Percentiles rank a stretch among this genome's conserved stretches.
Conservation (phyloP, 1,140 invertebrate species). For the Augochlora pura region DNA sequence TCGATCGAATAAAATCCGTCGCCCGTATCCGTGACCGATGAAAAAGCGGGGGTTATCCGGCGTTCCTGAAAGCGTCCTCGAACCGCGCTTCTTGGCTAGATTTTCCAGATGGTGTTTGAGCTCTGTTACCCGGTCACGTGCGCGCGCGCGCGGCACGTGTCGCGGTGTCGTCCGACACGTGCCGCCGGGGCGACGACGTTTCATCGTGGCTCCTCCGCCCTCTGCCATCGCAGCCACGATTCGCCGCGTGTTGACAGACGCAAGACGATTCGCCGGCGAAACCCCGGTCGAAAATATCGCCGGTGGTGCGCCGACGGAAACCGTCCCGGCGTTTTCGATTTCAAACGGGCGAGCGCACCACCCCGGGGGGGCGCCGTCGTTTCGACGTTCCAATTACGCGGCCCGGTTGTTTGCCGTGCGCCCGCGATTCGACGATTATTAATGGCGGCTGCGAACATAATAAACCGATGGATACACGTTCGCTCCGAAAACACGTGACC, state of each 20-base stretch:
- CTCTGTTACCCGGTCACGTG: constrained; percentile 61
- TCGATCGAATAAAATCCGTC: not conserved
- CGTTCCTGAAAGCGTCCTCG: constrained; percentile 19
- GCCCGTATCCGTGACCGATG: not conserved
- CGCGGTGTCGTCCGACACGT: constrained; percentile 55
- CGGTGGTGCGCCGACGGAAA: too few species aligned
- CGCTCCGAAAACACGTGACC: constrained; percentile 35
- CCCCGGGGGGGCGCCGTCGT: not conserved
- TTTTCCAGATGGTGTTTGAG: constrained; percentile 58
- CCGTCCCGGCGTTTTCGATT: constrained; percentile 29
- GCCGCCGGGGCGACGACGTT: constrained; percentile 26
- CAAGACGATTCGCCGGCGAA: constrained; percentile 13
- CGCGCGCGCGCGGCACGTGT: constrained; percentile 62
- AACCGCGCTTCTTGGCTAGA: constrained; percentile 41
- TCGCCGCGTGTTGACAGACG: constrained; percentile 53
- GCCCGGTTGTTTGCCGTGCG: constrained; percentile 5
- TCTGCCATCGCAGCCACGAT: constrained; percentile 31
- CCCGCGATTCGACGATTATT: constrained; percentile 57
- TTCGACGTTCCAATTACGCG: constrained; percentile 52
- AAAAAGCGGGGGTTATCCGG: not conserved
- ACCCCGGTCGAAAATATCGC: not conserved
- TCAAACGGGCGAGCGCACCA: constrained; percentile 21
- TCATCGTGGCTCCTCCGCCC: constrained; percentile 22
- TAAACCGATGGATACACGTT: constrained; percentile 30
- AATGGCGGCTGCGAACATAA: constrained; percentile 52